Percentiles rank a stretch among this genome's conserved stretches.
Evolutionary conservation across 2,113 vertebrate species (phyloP).

Genomic region (Turdus rufiventris): DNA sequence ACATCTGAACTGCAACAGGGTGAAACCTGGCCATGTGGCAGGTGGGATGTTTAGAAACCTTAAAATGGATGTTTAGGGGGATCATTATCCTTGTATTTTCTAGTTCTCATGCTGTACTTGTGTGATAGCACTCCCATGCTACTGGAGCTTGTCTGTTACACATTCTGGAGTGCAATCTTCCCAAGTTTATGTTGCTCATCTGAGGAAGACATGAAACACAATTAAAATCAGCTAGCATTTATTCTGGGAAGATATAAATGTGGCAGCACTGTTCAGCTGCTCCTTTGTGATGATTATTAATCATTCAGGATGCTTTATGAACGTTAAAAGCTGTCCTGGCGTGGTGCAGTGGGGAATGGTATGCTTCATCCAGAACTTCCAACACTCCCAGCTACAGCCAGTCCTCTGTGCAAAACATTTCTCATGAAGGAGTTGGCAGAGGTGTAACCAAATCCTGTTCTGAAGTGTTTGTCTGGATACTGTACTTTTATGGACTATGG

Average conservation of each 20-base stretch:
- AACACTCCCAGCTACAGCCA: not conserved
- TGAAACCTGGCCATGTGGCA: not conserved
- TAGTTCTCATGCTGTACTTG: not conserved
- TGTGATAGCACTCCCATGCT: not conserved
- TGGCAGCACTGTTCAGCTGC: constrained; percentile 36
- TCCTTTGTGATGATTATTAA: constrained; percentile 49
- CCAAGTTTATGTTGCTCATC: not conserved
- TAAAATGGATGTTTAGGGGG: not conserved
- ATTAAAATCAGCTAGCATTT: constrained; percentile 40
- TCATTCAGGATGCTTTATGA: constrained; percentile 1
- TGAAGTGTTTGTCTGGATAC: not conserved
- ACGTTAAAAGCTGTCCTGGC: constrained; percentile 3
- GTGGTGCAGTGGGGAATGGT: not conserved
- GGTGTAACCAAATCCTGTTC: not conserved
- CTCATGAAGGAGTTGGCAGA: not conserved
- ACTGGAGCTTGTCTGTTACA: not conserved
- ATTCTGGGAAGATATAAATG: constrained; percentile 32
- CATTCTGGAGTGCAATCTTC: not conserved
- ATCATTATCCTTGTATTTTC: not conserved
- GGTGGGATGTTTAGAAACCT: not conserved
- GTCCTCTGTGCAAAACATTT: not conserved
- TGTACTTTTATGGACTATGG: not conserved
- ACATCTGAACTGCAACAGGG: not conserved
- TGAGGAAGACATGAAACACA: not conserved
- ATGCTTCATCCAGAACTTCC: not conserved